Evolutionary conservation across 2,113 vertebrate species (phyloP), one percentile per base, ranked within the genome.

Genomic region (Lota lota): DNA sequence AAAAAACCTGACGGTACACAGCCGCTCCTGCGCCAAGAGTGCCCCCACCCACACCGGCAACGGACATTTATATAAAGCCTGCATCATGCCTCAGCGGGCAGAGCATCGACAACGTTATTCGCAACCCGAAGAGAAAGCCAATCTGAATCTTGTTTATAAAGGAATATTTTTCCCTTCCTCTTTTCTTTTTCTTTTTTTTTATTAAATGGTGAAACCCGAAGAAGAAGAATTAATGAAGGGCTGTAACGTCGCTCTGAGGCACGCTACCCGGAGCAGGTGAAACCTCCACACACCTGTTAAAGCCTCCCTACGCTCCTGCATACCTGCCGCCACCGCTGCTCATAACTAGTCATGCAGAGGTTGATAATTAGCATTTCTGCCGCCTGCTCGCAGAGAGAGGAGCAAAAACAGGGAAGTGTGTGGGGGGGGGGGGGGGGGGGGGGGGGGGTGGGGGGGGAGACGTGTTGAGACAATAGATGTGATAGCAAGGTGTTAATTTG

Each of bases 1-100:
- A 3, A 66, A 51, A 58, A 74, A 72, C 67, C 62, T 53, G 14
- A 51, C 36, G 16, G 53, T 7, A 47, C 53, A n/a, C 4, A n/a
- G 53, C 16, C 17, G 53, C n/a, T 56, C 53, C 53, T 17, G 53
- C 17, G 53, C 7, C 17, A 53, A 53, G 17, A 4, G 1, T 33
- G 2, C 28, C 28, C 28, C 28, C 28, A 33, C 28, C 28, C 28
- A 33, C 4, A 4, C 28, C 51, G 51, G 51, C 12, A 14, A 4
- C 53, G 16, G 53, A n/a, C 16, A 56, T 18, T 56, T 14, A 4
- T 56, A 47, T 47, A 47, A 47, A 47, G 8, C 40, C 40, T 56
- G 3, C 16, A 56, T n/a, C 53, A 7, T 14, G 53, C 16, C 16
- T 56, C 16, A n/a, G 53, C 53, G 1, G 18, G 53, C 16, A 56